These are phyloP conservation scores for Torymus tubicola DNA, from an alignment of 2,888 invertebrate species.

Conservation along the genomic window DNA sequence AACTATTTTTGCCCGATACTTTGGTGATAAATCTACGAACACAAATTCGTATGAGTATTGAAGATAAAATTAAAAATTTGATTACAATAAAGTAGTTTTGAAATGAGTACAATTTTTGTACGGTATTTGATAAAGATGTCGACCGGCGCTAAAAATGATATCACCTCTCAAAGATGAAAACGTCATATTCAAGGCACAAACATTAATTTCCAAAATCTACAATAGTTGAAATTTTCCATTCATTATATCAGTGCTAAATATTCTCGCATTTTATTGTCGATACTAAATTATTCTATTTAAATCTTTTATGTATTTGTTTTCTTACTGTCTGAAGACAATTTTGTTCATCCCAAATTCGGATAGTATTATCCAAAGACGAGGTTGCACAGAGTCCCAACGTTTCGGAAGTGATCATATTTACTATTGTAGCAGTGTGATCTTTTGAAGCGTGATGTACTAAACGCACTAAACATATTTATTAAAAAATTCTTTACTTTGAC, in stretches of 20 bases:
- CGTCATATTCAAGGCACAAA: constrained; percentile 47
- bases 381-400: constrained; percentile 63
- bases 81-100: not conserved
- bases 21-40: constrained; percentile 63
- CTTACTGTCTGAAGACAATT: constrained; percentile 62
- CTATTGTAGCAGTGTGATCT: constrained; percentile 61
- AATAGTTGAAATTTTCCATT: not conserved
- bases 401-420: constrained; percentile 60
- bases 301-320: too few species aligned
- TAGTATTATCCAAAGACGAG: constrained; percentile 63
- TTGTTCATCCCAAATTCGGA: constrained; percentile 64
- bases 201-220: constrained; percentile 63
- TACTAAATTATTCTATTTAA: too few species aligned
- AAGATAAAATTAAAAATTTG: too few species aligned
- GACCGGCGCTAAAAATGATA: constrained; percentile 64
- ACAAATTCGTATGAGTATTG: too few species aligned
- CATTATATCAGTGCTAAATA: not conserved
- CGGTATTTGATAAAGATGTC: constrained; percentile 64
- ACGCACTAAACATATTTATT: constrained; percentile 52
- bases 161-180: constrained; percentile 65
- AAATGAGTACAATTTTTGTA: constrained; percentile 62
- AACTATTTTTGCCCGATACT: constrained; percentile 62
- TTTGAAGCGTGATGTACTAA: constrained; percentile 62
- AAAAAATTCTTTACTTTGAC: constrained; percentile 25
- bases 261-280: too few species aligned